phyloP scores from a whole-genome alignment of 2,888 invertebrate species.

The Amphipoea oculea region DNA sequence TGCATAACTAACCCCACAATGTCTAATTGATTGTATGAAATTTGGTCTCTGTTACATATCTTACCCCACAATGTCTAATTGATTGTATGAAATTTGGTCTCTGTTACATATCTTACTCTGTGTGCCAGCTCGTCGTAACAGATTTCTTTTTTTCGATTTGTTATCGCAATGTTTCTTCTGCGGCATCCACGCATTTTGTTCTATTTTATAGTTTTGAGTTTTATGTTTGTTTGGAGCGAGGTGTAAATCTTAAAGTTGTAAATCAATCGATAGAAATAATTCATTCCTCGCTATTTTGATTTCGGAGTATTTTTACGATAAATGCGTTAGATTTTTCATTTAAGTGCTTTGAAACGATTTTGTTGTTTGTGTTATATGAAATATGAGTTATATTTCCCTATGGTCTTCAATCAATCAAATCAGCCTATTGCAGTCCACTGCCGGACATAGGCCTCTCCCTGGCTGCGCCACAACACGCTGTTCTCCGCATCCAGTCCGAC shows the following conservation, averaged over 20 bases:
- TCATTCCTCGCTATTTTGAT: conserved; percentile 45
- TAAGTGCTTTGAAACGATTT: conserved; percentile 48
- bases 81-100: not conserved
- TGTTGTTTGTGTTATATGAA: conserved; percentile 13
- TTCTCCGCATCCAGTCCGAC: too few relatives aligned
- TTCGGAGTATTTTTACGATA: conserved; percentile 34
- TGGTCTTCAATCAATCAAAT: not conserved
- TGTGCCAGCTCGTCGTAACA: conserved; percentile 2
- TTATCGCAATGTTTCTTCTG: conserved; percentile 33
- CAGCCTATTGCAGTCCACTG: too few relatives aligned
- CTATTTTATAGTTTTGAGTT: conserved; percentile 59
- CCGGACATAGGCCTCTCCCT: too few relatives aligned
- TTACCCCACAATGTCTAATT: too few relatives aligned
- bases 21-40: too few relatives aligned
- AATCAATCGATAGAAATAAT: conserved; percentile 64
- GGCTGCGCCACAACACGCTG: too few relatives aligned
- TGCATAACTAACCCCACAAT: not conserved
- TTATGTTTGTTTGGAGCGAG: conserved; percentile 53
- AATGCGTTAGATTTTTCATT: conserved; percentile 37
- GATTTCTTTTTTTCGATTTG: conserved; percentile 13
- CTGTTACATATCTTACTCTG: not conserved
- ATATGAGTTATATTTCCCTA: not conserved
- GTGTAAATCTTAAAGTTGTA: conserved; percentile 59
- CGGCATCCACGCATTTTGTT: conserved; percentile 38
- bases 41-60: too few relatives aligned